Conservation (phyloP, 2,113 vertebrate species). For the Trichomycterus rosablanca region DNA sequence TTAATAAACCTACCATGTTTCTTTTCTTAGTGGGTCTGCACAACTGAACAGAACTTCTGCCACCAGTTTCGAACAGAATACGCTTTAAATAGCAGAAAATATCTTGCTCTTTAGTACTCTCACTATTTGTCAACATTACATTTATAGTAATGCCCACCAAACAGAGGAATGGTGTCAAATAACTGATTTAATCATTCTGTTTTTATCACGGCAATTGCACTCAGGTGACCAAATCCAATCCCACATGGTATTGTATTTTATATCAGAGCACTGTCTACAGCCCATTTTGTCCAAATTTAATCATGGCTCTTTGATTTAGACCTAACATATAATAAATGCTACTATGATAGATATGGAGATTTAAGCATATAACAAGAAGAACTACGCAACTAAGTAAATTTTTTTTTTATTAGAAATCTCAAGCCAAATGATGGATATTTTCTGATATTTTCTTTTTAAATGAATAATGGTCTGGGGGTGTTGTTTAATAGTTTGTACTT, state of each 20-base stretch:
- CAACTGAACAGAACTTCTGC: not conserved
- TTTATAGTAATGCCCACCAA: not conserved
- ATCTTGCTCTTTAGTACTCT: not conserved
- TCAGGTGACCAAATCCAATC: not conserved
- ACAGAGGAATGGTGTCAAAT: not conserved
- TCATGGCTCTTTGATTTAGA: too few species aligned
- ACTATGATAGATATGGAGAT: too few species aligned
- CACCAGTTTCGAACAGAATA: not conserved
- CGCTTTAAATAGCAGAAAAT: conserved; percentile 2
- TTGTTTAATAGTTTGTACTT: too few species aligned
- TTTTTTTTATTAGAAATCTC: too few species aligned
- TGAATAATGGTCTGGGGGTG: too few species aligned
- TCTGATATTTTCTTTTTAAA: too few species aligned
- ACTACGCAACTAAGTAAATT: too few species aligned
- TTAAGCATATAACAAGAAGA: too few species aligned
- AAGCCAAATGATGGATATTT: too few species aligned
- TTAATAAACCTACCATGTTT: conserved; percentile 9
- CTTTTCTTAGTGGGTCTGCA: not conserved
- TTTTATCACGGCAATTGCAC: not conserved
- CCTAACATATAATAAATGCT: too few species aligned
- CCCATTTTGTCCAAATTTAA: conserved; percentile 1
- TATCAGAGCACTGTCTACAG: not conserved
- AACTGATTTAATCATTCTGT: conserved; percentile 14
- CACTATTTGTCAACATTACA: not conserved
- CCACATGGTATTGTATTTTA: not conserved